These are phyloP conservation scores for Plestiodon gilberti DNA, from an alignment of 2,113 vertebrate species.

Conservation along the genomic window DNA sequence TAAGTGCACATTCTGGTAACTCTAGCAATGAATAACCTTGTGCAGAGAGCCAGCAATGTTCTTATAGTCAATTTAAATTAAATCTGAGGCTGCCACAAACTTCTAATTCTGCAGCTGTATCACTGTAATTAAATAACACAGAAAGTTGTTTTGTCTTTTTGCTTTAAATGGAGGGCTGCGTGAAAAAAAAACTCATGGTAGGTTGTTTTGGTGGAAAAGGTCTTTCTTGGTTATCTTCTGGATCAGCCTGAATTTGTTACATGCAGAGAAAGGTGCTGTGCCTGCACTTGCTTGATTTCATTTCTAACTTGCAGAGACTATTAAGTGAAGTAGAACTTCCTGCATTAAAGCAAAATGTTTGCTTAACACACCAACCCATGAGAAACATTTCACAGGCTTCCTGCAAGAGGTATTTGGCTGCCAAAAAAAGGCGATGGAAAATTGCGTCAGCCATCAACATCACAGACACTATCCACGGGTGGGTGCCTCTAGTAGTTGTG, in stretches of 20 bases:
- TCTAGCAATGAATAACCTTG: background rate
- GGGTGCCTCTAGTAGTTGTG: background rate
- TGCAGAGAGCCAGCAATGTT: background rate
- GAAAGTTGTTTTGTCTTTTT: background rate
- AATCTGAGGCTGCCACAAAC: background rate
- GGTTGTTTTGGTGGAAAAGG: background rate
- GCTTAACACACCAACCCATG: background rate
- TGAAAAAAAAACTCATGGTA: background rate
- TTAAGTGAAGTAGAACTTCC: background rate
- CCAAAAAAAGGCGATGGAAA: background rate
- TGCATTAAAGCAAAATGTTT: background rate
- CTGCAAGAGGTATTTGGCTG: background rate
- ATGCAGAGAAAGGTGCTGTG: background rate
- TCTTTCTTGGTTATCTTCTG: background rate
- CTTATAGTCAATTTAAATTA: background rate
- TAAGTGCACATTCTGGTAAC: background rate
- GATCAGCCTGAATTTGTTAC: background rate
- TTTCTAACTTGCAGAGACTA: background rate
- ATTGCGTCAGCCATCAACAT: background rate
- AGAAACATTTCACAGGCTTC: background rate
- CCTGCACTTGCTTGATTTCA: background rate
- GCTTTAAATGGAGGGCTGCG: background rate
- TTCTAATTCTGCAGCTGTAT: background rate
- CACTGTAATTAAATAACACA: background rate
- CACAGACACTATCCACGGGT: background rate